Percentiles rank a stretch among this genome's conserved stretches.
Conservation (phyloP, 2,113 vertebrate species). For the Phylloscopus trochiloides region DNA sequence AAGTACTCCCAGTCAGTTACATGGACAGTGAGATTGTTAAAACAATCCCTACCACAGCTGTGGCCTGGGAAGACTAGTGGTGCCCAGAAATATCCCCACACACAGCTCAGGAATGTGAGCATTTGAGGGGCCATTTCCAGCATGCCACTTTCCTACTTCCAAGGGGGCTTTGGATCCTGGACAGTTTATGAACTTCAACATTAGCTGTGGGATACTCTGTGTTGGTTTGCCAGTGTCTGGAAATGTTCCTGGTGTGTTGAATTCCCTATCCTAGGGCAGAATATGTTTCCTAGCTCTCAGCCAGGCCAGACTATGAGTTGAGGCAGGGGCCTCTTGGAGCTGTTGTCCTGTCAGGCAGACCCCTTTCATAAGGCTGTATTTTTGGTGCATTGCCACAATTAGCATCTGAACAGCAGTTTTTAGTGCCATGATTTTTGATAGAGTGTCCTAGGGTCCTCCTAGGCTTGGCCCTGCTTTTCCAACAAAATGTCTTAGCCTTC, state of each 20-base stretch:
- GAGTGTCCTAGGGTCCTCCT: neutral
- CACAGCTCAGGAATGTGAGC: neutral
- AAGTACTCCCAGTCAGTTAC: neutral
- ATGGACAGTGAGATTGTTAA: neutral
- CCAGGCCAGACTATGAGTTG: fast-evolving
- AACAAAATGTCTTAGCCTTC: neutral
- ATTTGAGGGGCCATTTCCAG: neutral
- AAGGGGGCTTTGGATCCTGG: neutral
- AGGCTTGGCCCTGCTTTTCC: neutral
- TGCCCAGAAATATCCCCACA: neutral
- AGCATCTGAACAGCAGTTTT: neutral
- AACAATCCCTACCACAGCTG: neutral
- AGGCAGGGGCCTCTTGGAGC: neutral
- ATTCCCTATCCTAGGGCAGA: neutral
- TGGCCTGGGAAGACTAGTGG: neutral
- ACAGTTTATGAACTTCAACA: neutral
- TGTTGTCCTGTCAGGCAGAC: neutral
- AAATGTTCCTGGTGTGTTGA: neutral
- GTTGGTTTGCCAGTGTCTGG: neutral
- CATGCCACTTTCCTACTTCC: neutral
- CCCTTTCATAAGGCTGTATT: neutral
- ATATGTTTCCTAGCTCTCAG: neutral
- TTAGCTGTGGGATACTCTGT: neutral
- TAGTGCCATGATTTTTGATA: neutral
- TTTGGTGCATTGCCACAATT: neutral